Percentiles rank a stretch among this genome's conserved stretches.
These are phyloP conservation scores for Neotragus moschatus DNA, from an alignment of 2,113 vertebrate species.

Conservation along the genomic window DNA sequence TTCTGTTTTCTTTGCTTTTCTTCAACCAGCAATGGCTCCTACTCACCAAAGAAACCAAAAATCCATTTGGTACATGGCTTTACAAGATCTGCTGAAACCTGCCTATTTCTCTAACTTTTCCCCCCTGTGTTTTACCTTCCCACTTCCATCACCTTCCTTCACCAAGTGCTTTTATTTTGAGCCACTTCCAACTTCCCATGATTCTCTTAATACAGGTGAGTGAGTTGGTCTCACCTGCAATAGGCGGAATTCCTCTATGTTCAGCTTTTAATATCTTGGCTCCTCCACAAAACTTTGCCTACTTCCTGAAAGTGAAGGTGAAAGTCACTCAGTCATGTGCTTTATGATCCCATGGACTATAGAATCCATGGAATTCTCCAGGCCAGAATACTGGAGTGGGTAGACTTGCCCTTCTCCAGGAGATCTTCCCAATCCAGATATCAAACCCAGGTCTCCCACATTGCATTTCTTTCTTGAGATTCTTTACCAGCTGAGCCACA, in stretches of 20 bases:
- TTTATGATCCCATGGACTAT: neutral
- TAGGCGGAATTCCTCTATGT: neutral
- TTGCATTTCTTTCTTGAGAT: neutral
- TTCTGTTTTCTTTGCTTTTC: neutral
- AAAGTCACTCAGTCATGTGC: neutral
- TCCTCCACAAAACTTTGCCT: neutral
- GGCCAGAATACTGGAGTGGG: neutral
- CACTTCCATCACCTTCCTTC: neutral
- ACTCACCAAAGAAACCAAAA: neutral
- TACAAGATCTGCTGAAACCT: neutral
- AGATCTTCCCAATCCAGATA: neutral
- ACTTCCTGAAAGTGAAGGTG: neutral
- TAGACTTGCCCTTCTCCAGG: neutral
- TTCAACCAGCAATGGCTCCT: neutral
- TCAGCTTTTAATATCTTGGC: neutral
- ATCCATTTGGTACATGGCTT: neutral
- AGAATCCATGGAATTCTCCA: neutral
- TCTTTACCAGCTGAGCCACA: neutral
- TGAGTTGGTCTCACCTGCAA: neutral
- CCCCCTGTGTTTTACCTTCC: neutral
- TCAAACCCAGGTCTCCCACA: neutral
- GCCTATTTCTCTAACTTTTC: neutral
- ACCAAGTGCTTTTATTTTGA: neutral
- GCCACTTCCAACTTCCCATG: neutral
- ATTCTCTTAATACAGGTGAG: rapidly evolving